phyloP scores from a whole-genome alignment of 2,113 vertebrate genomes.

The Datnioides undecimradiatus region DNA sequence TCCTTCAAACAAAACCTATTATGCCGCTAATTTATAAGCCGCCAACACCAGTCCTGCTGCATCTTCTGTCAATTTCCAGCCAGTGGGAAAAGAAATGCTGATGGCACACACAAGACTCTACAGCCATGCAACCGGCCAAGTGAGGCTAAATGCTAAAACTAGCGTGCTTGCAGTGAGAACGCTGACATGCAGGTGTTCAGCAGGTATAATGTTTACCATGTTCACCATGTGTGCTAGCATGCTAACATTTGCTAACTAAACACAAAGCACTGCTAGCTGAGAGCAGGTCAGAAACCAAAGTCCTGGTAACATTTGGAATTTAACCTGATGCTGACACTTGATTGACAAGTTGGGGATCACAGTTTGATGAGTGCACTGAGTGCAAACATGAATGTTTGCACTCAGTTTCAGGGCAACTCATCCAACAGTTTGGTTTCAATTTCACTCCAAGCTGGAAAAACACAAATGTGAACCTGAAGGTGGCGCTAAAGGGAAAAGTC shows the following conservation, averaged over 20 bases:
- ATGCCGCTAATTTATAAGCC: slow-evolving; percentile 16
- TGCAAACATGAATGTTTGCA: background rate
- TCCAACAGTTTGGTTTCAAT: background rate
- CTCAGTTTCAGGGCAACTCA: background rate
- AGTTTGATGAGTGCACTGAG: no score
- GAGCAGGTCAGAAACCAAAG: background rate
- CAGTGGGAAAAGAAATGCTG: background rate
- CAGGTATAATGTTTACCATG: background rate
- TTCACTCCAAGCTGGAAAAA: background rate
- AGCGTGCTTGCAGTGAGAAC: background rate
- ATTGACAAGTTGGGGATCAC: background rate
- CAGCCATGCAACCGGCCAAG: background rate
- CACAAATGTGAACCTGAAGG: no score
- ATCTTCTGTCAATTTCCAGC: background rate
- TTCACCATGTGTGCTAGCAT: background rate
- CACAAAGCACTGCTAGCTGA: background rate
- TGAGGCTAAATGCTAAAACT: background rate
- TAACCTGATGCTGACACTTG: background rate
- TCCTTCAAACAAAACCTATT: slow-evolving; percentile 30
- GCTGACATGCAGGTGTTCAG: background rate
- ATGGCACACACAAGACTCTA: background rate
- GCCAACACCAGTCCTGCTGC: background rate
- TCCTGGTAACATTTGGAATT: background rate
- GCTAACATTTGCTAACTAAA: background rate
- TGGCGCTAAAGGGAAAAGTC: background rate